Percentiles rank a stretch among this genome's conserved stretches.
Evolutionary conservation across 2,888 invertebrate genomes (phyloP).

Genomic region (Hypena proboscidalis): DNA sequence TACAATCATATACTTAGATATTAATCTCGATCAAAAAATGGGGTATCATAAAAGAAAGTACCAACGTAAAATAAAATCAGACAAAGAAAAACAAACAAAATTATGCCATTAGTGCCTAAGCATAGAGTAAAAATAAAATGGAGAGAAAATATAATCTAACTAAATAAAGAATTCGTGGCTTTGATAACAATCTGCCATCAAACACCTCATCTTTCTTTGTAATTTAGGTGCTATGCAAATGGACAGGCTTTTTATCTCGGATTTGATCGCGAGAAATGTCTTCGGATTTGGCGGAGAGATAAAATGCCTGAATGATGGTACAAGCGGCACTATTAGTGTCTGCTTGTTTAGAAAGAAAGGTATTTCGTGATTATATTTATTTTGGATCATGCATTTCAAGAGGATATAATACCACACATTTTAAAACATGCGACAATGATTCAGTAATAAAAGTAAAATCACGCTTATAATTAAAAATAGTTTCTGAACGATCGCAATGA

Average conservation of each 20-base stretch:
- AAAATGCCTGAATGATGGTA: slow-evolving; percentile 44
- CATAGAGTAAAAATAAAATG: slow-evolving; percentile 26
- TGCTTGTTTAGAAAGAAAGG: slow-evolving; percentile 41
- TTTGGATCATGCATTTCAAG: slow-evolving; percentile 16
- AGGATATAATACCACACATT: slow-evolving; percentile 6
- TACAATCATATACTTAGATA: background rate
- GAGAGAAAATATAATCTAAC: slow-evolving; percentile 16
- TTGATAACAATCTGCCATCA: slow-evolving; percentile 46
- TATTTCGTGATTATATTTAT: slow-evolving; percentile 35
- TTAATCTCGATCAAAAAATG: background rate
- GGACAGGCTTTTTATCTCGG: slow-evolving; percentile 49
- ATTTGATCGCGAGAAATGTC: slow-evolving; percentile 48
- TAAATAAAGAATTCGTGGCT: slow-evolving; percentile 25
- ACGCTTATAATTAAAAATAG: too few species aligned
- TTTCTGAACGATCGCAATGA: background rate
- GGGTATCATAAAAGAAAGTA: slow-evolving; percentile 10
- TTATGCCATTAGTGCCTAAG: slow-evolving; percentile 21
- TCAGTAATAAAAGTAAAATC: too few species aligned
- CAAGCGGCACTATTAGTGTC: slow-evolving; percentile 44
- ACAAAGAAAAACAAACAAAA: slow-evolving; percentile 16
- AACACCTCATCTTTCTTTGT: slow-evolving; percentile 51
- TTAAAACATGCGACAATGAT: background rate
- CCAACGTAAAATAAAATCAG: slow-evolving; percentile 17
- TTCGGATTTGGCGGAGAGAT: slow-evolving; percentile 51
- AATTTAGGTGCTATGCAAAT: slow-evolving; percentile 56